A percentile compares a stretch with the other conserved stretches of the same genome.
Evolutionary conservation across 53 echinoderm and acorn worm genomes (phyloP).

Genomic region (Stichopus horrens): DNA sequence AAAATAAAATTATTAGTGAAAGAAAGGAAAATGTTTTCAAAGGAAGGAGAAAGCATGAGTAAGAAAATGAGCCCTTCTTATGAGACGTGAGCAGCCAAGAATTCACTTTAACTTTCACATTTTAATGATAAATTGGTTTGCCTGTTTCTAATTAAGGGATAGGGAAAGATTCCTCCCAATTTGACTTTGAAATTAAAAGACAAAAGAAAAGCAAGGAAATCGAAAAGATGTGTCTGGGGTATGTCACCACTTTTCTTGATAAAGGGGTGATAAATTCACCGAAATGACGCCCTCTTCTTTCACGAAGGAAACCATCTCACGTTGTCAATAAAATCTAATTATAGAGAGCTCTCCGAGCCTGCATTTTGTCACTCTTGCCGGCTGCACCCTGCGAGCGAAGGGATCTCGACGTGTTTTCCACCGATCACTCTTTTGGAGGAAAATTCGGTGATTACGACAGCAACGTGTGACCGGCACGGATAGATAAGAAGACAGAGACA

Average conservation of each 20-base stretch:
- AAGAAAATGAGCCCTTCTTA: too few relatives aligned
- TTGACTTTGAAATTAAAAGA: not conserved
- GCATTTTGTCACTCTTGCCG: not conserved
- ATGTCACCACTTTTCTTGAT: not conserved
- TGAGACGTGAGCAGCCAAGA: too few relatives aligned
- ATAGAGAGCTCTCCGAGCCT: not conserved
- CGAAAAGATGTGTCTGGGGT: not conserved
- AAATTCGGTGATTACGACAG: not conserved
- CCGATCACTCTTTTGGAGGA: not conserved
- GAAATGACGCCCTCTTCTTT: not conserved
- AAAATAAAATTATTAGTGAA: too few relatives aligned
- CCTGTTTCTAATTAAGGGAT: slow-evolving; percentile 3
- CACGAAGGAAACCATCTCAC: not conserved
- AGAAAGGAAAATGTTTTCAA: too few relatives aligned
- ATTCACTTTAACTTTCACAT: too few relatives aligned
- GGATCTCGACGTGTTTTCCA: not conserved
- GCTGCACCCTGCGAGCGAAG: not conserved
- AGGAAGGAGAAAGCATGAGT: too few relatives aligned
- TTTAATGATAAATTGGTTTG: not conserved
- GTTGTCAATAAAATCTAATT: too few relatives aligned
- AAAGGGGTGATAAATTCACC: not conserved
- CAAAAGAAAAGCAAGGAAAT: not conserved
- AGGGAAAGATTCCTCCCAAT: not conserved
- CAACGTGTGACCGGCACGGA: not conserved
- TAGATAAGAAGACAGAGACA: not conserved